Percentiles rank a stretch among this genome's conserved stretches.
phyloP scores from a whole-genome alignment of 2,113 vertebrate genomes.

The Misgurnus anguillicaudatus region DNA sequence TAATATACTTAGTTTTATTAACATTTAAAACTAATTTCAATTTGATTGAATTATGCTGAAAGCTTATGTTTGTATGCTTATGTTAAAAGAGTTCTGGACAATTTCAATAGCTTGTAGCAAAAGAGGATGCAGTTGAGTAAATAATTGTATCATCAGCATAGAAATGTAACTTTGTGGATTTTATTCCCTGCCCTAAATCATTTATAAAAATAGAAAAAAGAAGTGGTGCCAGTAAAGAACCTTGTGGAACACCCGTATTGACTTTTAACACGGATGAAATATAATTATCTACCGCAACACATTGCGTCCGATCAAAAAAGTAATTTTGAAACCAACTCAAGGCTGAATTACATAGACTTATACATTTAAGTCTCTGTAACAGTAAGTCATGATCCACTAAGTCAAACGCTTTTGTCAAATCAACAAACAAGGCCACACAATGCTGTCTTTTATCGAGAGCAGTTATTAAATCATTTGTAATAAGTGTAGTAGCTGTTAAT shows the following conservation, averaged over 20 bases:
- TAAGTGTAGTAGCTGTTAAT: background rate
- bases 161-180: background rate
- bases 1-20: background rate
- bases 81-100: background rate
- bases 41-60: background rate
- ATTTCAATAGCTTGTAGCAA: background rate
- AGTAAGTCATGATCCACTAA: background rate
- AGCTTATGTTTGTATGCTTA: too few relatives aligned
- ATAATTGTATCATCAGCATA: background rate
- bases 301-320: background rate
- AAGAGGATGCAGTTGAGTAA: background rate
- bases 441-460: background rate
- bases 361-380: background rate
- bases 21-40: background rate
- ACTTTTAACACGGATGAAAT: background rate
- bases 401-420: background rate
- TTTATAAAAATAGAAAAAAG: slow-evolving; percentile 1
- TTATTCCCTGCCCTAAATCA: background rate
- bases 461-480: background rate
- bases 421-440: background rate
- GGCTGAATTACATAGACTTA: background rate
- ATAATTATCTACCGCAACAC: background rate
- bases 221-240: background rate
- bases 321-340: background rate
- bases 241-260: background rate